A percentile compares a stretch with the other conserved stretches of the same genome.
phyloP scores from a whole-genome alignment of 2,888 invertebrate species.

The Liopterus haemorrhoidalis region DNA sequence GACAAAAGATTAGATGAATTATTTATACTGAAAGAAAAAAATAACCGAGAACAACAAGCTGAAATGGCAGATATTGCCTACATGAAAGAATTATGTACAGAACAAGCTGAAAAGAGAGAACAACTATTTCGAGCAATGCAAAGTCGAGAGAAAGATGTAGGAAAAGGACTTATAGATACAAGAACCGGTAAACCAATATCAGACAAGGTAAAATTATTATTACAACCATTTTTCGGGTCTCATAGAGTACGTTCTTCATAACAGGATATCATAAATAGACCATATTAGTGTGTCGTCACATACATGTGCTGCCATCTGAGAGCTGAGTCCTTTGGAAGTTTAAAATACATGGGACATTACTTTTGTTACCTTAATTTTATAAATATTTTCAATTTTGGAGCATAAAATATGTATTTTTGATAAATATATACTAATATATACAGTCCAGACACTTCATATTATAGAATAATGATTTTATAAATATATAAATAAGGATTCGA shows the following conservation, averaged over 20 bases:
- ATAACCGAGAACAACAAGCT: constrained; percentile 1
- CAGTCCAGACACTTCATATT: no score
- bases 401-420: no score
- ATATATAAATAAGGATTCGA: no score
- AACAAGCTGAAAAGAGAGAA: constrained; percentile 19
- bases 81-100: constrained; percentile 2
- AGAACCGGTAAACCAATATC: constrained; percentile 42
- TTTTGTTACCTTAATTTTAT: no score
- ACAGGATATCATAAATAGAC: not conserved
- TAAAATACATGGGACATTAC: no score
- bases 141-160: constrained; percentile 38
- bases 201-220: constrained; percentile 34
- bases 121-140: constrained; percentile 34
- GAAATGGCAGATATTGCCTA: constrained; percentile 7
- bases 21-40: not conserved
- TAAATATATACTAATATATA: no score
- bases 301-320: not conserved
- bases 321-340: no score
- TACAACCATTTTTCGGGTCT: not conserved
- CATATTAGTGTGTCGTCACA: not conserved
- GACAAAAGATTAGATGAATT: constrained; percentile 8
- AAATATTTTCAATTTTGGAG: no score
- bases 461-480: no score
- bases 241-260: not conserved
- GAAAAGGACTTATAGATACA: constrained; percentile 39